These are phyloP conservation scores for Tachyglossus aculeatus DNA, from an alignment of 2,797 vertebrate species.

Conservation along the genomic window DNA sequence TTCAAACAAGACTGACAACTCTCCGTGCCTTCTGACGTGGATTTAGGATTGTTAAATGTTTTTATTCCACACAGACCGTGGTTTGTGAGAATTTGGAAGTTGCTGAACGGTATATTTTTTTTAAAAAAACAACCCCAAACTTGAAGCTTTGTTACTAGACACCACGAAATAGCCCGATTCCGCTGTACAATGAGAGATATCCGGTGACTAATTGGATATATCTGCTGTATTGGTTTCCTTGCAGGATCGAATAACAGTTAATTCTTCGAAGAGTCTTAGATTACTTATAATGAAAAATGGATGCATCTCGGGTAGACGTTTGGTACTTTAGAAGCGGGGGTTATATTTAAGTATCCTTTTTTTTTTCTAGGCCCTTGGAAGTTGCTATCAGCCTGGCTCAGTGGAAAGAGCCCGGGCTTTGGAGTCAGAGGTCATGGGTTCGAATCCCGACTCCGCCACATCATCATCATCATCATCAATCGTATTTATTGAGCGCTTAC, in stretches of 20 bases:
- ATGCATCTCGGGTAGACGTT: conserved; percentile 68
- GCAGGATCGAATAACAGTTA: conserved; percentile 75
- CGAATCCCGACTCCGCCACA: too few species aligned
- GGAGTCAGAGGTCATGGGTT: too few species aligned
- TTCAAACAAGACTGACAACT: too few species aligned
- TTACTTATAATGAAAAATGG: conserved; percentile 80
- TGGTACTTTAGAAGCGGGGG: conserved; percentile 56
- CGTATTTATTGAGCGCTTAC: too few species aligned
- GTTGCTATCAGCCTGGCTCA: too few species aligned
- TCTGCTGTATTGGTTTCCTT: conserved; percentile 75
- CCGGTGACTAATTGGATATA: conserved; percentile 75
- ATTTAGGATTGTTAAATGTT: too few species aligned
- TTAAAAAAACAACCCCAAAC: too few species aligned
- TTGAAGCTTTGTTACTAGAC: conserved; percentile 32
- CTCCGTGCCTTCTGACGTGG: too few species aligned
- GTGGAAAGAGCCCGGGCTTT: too few species aligned
- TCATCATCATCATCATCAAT: too few species aligned
- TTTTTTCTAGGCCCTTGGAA: too few species aligned
- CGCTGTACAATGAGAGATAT: conserved; percentile 51
- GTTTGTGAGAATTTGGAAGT: conserved; percentile 17
- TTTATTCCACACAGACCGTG: too few species aligned
- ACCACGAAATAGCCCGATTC: conserved; percentile 45
- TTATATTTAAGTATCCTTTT: conserved; percentile 58
- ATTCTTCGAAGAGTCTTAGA: conserved; percentile 75
- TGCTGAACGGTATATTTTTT: conserved; percentile 27